phyloP scores from a whole-genome alignment of 1,140 invertebrate genomes.

The Drosophila kohkoa region DNA sequence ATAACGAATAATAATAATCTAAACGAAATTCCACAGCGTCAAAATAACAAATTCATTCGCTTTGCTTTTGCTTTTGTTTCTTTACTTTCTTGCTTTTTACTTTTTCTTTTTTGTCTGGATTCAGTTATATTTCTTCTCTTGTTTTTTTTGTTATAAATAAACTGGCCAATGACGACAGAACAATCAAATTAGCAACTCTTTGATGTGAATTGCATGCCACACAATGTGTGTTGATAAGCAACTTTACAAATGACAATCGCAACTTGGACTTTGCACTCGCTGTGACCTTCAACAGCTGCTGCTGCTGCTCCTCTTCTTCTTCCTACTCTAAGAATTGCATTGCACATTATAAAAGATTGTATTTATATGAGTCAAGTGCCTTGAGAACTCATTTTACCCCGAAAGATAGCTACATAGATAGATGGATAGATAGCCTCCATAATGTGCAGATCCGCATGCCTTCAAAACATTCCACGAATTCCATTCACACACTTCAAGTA shows the following conservation, averaged over 20 bases:
- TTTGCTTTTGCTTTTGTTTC: neutral
- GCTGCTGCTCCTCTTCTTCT: neutral
- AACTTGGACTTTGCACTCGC: constrained; percentile 2
- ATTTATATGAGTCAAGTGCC: constrained; percentile 9
- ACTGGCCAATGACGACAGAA: constrained; percentile 7
- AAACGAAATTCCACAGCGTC: constrained; percentile 49
- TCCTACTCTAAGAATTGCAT: neutral
- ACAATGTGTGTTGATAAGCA: constrained; percentile 5
- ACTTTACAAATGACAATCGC: constrained; percentile 12
- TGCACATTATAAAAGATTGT: neutral
- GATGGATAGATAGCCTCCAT: constrained; percentile 10
- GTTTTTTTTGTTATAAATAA: constrained; percentile 28
- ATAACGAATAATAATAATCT: constrained; percentile 1
- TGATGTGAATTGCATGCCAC: neutral
- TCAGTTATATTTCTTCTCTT: neutral
- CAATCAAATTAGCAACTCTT: constrained; percentile 10
- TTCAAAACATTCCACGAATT: constrained; percentile 18
- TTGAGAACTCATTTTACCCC: neutral
- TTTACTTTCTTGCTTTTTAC: constrained; percentile 5
- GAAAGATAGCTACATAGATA: constrained; percentile 8
- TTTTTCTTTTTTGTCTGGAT: neutral
- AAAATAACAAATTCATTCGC: constrained; percentile 23
- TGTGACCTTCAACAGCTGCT: constrained; percentile 1
- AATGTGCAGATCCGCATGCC: constrained; percentile 23
- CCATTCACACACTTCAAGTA: constrained; percentile 21